Conservation (phyloP, 2,888 invertebrate species). For the Quadroppia sp. region DNA sequence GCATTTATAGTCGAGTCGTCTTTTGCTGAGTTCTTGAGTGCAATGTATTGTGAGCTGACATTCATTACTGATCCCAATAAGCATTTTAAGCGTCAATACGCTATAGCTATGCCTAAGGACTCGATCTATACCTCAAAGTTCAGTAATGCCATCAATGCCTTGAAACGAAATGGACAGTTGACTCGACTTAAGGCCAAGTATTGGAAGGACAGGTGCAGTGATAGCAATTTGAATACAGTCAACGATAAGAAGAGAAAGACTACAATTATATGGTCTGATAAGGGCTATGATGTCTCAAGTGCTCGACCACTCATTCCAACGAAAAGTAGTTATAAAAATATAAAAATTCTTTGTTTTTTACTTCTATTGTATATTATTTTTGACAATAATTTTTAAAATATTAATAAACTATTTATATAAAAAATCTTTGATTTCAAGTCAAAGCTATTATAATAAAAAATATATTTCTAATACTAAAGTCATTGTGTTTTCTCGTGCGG, state of each 20-base stretch:
- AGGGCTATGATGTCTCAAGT: constrained; percentile 1
- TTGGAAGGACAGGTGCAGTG: constrained; percentile 34
- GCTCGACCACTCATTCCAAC: too few species aligned
- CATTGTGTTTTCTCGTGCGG: too few species aligned
- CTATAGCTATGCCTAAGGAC: constrained; percentile 41
- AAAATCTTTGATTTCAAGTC: too few species aligned
- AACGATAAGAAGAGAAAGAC: neutral
- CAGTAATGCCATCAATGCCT: constrained; percentile 32
- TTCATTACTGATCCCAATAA: constrained; percentile 12
- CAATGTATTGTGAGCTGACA: constrained; percentile 38
- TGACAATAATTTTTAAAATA: too few species aligned
- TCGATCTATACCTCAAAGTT: neutral
- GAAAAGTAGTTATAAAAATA: too few species aligned
- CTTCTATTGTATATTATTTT: too few species aligned
- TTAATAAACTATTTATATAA: too few species aligned
- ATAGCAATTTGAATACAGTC: neutral
- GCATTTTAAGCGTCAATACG: constrained; percentile 34
- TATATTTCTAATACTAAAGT: too few species aligned
- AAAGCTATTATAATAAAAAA: too few species aligned
- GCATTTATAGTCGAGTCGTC: constrained; percentile 39
- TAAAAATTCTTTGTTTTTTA: too few species aligned
- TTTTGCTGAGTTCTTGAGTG: constrained; percentile 38
- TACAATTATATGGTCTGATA: neutral
- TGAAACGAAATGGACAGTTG: constrained; percentile 35
- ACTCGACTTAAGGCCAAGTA: constrained; percentile 17